Base-by-base conservation (phyloP, 2,888 invertebrate species). In the Lasioglossum figueresi region DNA sequence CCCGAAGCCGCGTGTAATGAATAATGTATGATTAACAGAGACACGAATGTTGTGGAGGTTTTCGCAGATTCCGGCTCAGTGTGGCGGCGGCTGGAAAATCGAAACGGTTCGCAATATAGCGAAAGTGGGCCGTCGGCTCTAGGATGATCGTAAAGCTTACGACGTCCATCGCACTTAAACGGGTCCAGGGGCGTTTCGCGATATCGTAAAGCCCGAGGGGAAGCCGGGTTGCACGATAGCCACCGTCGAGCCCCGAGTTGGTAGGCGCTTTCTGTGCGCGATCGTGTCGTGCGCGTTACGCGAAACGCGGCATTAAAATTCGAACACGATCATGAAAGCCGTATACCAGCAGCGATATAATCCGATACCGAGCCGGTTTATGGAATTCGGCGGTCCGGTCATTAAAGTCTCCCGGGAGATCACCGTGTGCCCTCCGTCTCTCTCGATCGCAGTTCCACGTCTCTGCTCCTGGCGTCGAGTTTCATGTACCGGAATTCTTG, bases 121-220 rank as follows among this genome's bases (percentile, higher is more conserved):
- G 82, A 88, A 77, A 87, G 82, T 83, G 88, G 75, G 86, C 89
- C 83, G 95, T 95, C 95, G 95, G 94, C 93, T 95, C 74, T 85
- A 95, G 95, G 95, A 95, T 86, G 96, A 95, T 96, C 92, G 89
- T 92, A 91, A 92, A 91, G 87, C 85, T 90, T 90, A 86, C 89
- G 89, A 88, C 88, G 88, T 91, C 89, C 87, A 89, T 92, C 91
- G 90, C 84, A 87, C 88, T 91, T 89, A 86, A 89, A 89, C 76
- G 86, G 80, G 76, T 80, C 78, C 84, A 79, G 85, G 79, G 81
- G 82, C 52, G 88, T 90, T 91, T 91, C 82, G 91, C 88, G 91
- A 92, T 89, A 89, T 90, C 90, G 90, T 92, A 92, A 92, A 92
- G 90, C 83, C 82, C 63, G 16, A 37, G 68, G 71, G 82, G 71